Percentiles rank a stretch among this genome's conserved stretches.
These are phyloP conservation scores for Sycobia sp. DNA, from an alignment of 1,140 invertebrate genomes.

Conservation along the genomic window DNA sequence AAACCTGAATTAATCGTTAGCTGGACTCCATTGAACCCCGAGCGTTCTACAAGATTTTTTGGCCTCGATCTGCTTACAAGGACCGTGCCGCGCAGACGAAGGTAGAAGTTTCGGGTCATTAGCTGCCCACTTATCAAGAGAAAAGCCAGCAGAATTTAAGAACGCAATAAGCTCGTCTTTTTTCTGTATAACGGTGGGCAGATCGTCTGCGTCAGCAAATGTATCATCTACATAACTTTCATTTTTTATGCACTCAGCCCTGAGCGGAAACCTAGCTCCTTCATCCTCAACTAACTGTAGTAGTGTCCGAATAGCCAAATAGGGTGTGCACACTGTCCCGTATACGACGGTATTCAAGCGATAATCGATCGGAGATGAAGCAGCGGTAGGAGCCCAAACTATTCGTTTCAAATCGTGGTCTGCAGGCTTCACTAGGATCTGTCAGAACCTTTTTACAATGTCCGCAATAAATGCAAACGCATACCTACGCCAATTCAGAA, in stretches of 20 bases:
- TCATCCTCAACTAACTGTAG: too few species aligned
- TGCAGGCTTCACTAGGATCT: conserved; percentile 40
- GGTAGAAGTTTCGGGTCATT: too few species aligned
- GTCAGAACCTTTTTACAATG: conserved; percentile 44
- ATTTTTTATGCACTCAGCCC: background rate
- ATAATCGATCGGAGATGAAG: too few species aligned
- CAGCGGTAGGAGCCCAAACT: conserved; percentile 35
- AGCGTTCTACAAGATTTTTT: background rate
- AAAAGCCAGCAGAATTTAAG: too few species aligned
- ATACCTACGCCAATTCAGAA: conserved; percentile 34
- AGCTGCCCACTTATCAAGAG: too few species aligned
- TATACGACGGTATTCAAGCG: too few species aligned
- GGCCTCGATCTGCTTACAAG: background rate
- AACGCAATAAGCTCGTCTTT: conserved; percentile 11
- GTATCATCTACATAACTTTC: conserved; percentile 27
- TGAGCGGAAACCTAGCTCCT: conserved; percentile 1
- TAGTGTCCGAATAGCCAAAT: background rate
- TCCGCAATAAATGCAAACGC: conserved; percentile 31
- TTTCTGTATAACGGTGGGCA: background rate
- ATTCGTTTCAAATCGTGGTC: conserved; percentile 45
- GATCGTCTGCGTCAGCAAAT: background rate
- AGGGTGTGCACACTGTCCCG: background rate
- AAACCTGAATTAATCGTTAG: too few species aligned
- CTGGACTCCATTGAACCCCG: background rate
- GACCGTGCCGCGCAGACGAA: too few species aligned